Evolutionary conservation across 2,797 vertebrate genomes (phyloP).

Genomic region (Poeciliopsis infans): DNA sequence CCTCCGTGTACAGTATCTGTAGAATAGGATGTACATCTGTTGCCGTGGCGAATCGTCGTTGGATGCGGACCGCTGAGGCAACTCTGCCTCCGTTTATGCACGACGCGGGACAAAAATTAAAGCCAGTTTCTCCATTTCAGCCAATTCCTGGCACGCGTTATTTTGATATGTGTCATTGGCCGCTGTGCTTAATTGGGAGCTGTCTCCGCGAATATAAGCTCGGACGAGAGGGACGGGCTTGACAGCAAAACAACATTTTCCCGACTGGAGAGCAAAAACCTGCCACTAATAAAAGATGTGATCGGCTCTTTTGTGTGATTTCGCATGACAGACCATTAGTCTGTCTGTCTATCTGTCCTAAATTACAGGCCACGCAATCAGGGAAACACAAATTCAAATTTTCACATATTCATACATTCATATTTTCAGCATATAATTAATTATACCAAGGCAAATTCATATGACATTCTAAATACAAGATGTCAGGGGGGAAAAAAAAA

Average conservation of each 20-base stretch:
- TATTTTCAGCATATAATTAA: constrained; percentile 7
- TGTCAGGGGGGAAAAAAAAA: background rate
- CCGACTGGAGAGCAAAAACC: constrained; percentile 59
- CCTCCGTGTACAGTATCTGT: constrained; percentile 11
- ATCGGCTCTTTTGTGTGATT: constrained; percentile 66
- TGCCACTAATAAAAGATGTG: constrained; percentile 70
- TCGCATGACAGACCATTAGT: constrained; percentile 68
- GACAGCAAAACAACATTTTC: constrained; percentile 73
- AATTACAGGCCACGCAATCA: constrained; percentile 17
- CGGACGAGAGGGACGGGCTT: constrained; percentile 53
- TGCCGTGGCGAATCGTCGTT: constrained; percentile 9
- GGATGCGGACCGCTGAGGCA: constrained; percentile 17
- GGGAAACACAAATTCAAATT: background rate
- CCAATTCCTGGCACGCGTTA: constrained; percentile 58
- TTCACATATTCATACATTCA: background rate
- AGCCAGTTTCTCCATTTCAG: constrained; percentile 57
- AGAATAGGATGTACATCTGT: constrained; percentile 26
- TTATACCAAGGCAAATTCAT: background rate
- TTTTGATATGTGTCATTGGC: constrained; percentile 72
- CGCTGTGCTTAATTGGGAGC: constrained; percentile 75
- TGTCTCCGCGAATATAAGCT: constrained; percentile 66
- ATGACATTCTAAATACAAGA: background rate
- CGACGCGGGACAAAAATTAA: constrained; percentile 49
- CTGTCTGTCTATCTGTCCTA: constrained; percentile 13
- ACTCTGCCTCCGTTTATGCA: constrained; percentile 48